Evolutionary conservation across 2,113 vertebrate genomes (phyloP).

Genomic region (Lates calcarifer): DNA sequence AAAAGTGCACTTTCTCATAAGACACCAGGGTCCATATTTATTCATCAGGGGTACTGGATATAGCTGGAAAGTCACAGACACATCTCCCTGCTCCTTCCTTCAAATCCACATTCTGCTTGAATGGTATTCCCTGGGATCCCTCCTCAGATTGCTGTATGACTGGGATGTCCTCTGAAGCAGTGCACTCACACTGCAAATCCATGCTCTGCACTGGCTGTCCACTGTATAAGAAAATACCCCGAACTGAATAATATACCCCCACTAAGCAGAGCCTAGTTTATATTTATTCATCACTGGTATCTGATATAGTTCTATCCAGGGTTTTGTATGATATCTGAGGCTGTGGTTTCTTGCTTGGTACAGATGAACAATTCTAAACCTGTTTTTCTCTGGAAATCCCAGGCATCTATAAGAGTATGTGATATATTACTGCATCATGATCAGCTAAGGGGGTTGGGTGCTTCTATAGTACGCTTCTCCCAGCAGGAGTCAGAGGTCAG

Average conservation of each 20-base stretch:
- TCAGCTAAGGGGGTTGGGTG: not conserved
- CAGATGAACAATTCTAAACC: slow-evolving; percentile 10
- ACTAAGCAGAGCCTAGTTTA: not conserved
- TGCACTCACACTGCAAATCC: slow-evolving; percentile 43
- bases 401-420: not conserved
- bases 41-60: slow-evolving; percentile 36
- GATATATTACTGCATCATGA: slow-evolving; percentile 23
- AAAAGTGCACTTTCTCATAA: slow-evolving; percentile 31
- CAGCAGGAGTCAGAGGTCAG: slow-evolving; percentile 40
- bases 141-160: slow-evolving; percentile 33
- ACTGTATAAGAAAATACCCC: slow-evolving; percentile 17
- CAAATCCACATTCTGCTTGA: slow-evolving; percentile 34
- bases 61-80: slow-evolving; percentile 6
- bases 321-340: slow-evolving; percentile 29
- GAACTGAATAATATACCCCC: slow-evolving; percentile 33
- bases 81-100: slow-evolving; percentile 16
- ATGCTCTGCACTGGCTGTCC: slow-evolving; percentile 6
- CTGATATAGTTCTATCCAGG: slow-evolving; percentile 7
- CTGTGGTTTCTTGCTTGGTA: slow-evolving; percentile 20
- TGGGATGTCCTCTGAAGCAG: slow-evolving; percentile 50
- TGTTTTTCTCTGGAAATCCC: slow-evolving; percentile 20
- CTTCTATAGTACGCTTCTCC: not conserved
- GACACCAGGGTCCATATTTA: slow-evolving; percentile 37
- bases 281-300: slow-evolving; percentile 58
- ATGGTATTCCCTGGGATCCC: slow-evolving; percentile 55